Percentiles rank a stretch among this genome's conserved stretches.
Evolutionary conservation across 2,797 vertebrate species (phyloP).

Genomic region (Sebastes baramenuke): DNA sequence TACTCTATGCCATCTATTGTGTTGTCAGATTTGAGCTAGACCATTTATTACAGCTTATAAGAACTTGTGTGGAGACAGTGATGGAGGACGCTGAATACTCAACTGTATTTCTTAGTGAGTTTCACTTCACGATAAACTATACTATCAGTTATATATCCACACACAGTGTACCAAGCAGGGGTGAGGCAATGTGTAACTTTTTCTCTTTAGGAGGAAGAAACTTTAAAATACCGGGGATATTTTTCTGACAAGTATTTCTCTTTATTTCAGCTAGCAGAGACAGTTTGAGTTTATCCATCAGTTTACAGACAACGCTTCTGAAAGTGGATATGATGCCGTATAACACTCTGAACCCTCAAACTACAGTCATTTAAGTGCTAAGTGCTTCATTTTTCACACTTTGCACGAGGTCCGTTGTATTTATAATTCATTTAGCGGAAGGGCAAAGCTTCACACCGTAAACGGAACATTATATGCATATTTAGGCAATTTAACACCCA

Average conservation of each 20-base stretch:
- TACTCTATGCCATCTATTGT: slow-evolving; percentile 33
- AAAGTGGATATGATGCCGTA: slow-evolving; percentile 65
- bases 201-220: background rate
- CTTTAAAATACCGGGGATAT: background rate
- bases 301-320: slow-evolving; percentile 44
- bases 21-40: slow-evolving; percentile 46
- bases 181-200: background rate
- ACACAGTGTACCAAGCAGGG: background rate
- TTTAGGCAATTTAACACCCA: slow-evolving; percentile 60
- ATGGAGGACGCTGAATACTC: slow-evolving; percentile 49
- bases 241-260: background rate
- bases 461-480: slow-evolving; percentile 56
- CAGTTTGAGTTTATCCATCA: slow-evolving; percentile 42
- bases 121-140: slow-evolving; percentile 20
- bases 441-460: slow-evolving; percentile 33
- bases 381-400: slow-evolving; percentile 67
- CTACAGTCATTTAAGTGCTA: slow-evolving; percentile 45
- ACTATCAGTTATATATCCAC: background rate
- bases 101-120: slow-evolving; percentile 25
- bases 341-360: slow-evolving; percentile 48
- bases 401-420: slow-evolving; percentile 50
- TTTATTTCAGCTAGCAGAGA: slow-evolving; percentile 4
- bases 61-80: slow-evolving; percentile 44
- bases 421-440: slow-evolving; percentile 68
- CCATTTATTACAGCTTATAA: slow-evolving; percentile 48